Evolutionary conservation across 2,888 invertebrate genomes (phyloP).

Genomic region (Hemistola chrysoprasaria): DNA sequence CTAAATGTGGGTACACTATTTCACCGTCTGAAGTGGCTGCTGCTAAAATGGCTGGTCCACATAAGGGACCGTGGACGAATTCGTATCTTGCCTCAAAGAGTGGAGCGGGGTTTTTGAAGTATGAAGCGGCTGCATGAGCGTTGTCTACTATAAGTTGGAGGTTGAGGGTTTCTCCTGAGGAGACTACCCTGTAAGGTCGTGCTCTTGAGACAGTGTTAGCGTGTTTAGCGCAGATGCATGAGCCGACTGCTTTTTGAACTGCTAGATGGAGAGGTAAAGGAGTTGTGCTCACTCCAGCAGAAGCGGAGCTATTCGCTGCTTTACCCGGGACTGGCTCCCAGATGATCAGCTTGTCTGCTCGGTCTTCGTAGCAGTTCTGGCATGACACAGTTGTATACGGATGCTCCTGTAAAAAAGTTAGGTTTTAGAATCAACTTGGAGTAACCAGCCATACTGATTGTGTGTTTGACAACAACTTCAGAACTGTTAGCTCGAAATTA

Average conservation of each 20-base stretch:
- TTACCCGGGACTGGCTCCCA: slow-evolving; percentile 85
- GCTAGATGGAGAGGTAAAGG: slow-evolving; percentile 83
- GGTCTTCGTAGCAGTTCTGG: slow-evolving; percentile 92
- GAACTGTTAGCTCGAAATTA: no score
- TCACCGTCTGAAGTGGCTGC: slow-evolving; percentile 90
- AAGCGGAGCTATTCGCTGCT: slow-evolving; percentile 48
- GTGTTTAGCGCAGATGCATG: slow-evolving; percentile 87
- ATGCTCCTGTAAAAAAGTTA: slow-evolving; percentile 80
- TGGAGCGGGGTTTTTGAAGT: slow-evolving; percentile 92
- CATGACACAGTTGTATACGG: slow-evolving; percentile 91
- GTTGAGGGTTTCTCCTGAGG: slow-evolving; percentile 90
- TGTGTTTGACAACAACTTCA: no score
- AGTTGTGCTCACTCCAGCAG: slow-evolving; percentile 63
- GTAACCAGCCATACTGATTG: no score
- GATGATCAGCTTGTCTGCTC: slow-evolving; percentile 91
- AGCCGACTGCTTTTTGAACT: slow-evolving; percentile 86
- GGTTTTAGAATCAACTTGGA: no score
- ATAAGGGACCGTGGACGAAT: slow-evolving; percentile 94
- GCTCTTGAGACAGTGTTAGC: slow-evolving; percentile 81
- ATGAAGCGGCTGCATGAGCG: slow-evolving; percentile 92
- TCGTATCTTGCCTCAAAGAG: slow-evolving; percentile 94
- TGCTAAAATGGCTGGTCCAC: slow-evolving; percentile 91
- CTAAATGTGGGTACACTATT: slow-evolving; percentile 93
- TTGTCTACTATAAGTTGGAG: slow-evolving; percentile 92
- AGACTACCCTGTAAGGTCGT: slow-evolving; percentile 86